Base-by-base conservation (phyloP, 2,888 invertebrate genomes). In the Caenorhabditis angaria region DNA sequence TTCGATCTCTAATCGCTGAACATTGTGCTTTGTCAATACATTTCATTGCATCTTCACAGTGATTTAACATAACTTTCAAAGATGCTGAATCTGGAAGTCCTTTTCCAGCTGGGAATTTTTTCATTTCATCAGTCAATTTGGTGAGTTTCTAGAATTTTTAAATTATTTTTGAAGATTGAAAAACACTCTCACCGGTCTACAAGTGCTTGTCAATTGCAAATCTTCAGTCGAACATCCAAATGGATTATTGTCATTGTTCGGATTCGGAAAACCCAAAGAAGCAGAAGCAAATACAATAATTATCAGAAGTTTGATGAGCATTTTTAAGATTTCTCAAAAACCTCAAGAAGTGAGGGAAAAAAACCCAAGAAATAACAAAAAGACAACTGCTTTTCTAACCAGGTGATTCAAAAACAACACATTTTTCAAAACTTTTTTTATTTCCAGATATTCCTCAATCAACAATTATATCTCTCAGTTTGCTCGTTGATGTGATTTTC, bases 51-150 rank as follows among this genome's bases (percentile, higher is more conserved):
- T 51, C 51, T 25, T 51, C 51, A 51, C 51, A 51, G 22, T 51
- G 22, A 8, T 51, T 25, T 22, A 25, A 25, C 51, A 51, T 51
- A 2, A 25, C 25, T 22, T 51, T 22, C 22, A 51, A 51, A 20
- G 51, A 6, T n/a, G 22, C 24, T 10, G 51, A 22, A 51, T 51
- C 51, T 3, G 51, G 51, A 22, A 51, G 25, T 8, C 51, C 51
- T 25, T 25, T 51, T 8, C 51, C 51, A 22, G 51, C 51, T 8
- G 51, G 51, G 51, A 25, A 25, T 14, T 51, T 51, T 25, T 51
- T 51, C 51, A 51, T 51, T n/a, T 51, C 51, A 51, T 51, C 51
- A 14, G 51, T 51, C 25, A 51, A n/a, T 51, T 51, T 51, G 4
- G 51, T 25, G 2, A 51, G 51, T 22, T 51, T 51, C 51, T 51